A percentile compares a stretch with the other conserved stretches of the same genome.
These are phyloP conservation scores for Catharus fuscescens DNA, from an alignment of 2,113 vertebrate species.

Conservation along the genomic window DNA sequence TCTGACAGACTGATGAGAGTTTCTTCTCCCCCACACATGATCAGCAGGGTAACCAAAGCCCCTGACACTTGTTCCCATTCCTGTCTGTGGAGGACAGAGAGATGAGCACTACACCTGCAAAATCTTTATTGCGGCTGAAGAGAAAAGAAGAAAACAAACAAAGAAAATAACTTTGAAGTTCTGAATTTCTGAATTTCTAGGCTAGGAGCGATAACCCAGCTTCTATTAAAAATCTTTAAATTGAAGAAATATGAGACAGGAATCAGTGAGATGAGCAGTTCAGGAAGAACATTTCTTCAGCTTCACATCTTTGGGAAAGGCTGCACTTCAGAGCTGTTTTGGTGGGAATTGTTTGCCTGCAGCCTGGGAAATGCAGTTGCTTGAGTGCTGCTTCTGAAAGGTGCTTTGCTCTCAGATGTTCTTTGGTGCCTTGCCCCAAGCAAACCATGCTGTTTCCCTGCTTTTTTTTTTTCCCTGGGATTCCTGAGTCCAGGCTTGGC, in stretches of 20 bases:
- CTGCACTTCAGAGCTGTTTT: neutral
- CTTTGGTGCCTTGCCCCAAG: neutral
- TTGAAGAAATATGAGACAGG: neutral
- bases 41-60: neutral
- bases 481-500: neutral
- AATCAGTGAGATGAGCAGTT: neutral
- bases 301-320: neutral
- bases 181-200: neutral
- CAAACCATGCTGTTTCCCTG: neutral
- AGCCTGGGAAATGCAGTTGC: neutral
- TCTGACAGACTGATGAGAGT: neutral
- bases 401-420: neutral
- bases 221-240: neutral
- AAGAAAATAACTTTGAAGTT: neutral
- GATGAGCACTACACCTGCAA: neutral
- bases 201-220: neutral
- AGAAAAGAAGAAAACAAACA: neutral
- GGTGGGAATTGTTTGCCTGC: neutral
- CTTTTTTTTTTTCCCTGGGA: neutral
- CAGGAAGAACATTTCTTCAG: neutral
- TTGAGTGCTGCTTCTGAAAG: neutral
- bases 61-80: neutral
- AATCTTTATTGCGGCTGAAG: neutral
- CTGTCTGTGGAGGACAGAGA: neutral
- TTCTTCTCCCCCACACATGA: neutral